These are phyloP conservation scores for Lysiphlebus fabarum DNA, from an alignment of 1,140 invertebrate species.

Conservation along the genomic window DNA sequence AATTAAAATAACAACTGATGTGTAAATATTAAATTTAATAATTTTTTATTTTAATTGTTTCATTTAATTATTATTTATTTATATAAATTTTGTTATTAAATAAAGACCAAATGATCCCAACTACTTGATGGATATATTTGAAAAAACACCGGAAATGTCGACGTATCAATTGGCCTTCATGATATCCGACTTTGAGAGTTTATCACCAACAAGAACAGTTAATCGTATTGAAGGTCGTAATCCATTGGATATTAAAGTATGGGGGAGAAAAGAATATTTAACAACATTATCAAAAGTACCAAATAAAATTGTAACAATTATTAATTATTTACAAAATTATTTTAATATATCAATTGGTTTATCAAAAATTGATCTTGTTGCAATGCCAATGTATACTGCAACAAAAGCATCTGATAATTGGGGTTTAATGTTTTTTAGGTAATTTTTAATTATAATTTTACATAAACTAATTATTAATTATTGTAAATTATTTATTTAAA, in stretches of 20 bases:
- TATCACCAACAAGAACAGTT: slow-evolving; percentile 35
- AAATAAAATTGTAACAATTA: slow-evolving; percentile 61
- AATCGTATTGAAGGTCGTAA: slow-evolving; percentile 42
- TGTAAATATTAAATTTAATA: slow-evolving; percentile 52
- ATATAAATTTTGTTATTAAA: background rate
- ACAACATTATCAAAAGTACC: slow-evolving; percentile 63
- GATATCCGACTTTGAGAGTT: slow-evolving; percentile 68
- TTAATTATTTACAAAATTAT: slow-evolving; percentile 67
- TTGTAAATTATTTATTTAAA: too few species aligned
- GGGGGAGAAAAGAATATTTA: slow-evolving; percentile 69
- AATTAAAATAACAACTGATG: slow-evolving; percentile 54
- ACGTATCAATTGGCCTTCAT: slow-evolving; percentile 82
- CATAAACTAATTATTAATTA: too few species aligned
- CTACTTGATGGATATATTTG: slow-evolving; percentile 67
- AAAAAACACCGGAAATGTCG: slow-evolving; percentile 74
- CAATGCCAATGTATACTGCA: slow-evolving; percentile 75
- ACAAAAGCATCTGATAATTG: slow-evolving; percentile 69
- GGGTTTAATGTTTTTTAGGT: slow-evolving; percentile 77
- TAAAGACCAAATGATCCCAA: slow-evolving; percentile 48
- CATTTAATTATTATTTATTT: slow-evolving; percentile 21
- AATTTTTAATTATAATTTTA: too few species aligned
- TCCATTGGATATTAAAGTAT: slow-evolving; percentile 60
- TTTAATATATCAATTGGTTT: slow-evolving; percentile 70
- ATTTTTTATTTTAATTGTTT: slow-evolving; percentile 5
- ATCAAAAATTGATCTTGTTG: slow-evolving; percentile 75